Conservation (phyloP, 2,888 invertebrate genomes). For the Melangyna quadrimaculata region DNA sequence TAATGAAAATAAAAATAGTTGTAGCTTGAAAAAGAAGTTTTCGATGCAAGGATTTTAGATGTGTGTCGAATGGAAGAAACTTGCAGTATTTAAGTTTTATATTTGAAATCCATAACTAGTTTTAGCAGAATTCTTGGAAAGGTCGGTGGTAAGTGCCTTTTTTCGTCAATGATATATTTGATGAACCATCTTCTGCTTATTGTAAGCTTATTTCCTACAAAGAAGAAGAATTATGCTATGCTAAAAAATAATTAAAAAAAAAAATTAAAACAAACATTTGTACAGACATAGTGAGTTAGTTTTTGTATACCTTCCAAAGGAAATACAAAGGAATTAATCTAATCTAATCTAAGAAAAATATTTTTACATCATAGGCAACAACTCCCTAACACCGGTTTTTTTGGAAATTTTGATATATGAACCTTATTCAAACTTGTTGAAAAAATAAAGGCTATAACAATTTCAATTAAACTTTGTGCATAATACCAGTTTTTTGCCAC, state of each 20-base stretch:
- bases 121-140: neutral
- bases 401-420: too few species aligned
- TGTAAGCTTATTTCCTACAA: neutral
- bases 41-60: neutral
- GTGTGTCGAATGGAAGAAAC: slow-evolving; percentile 5
- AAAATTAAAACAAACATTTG: too few species aligned
- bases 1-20: neutral
- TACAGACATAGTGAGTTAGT: too few species aligned
- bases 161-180: neutral
- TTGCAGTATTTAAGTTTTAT: neutral
- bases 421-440: too few species aligned
- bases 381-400: too few species aligned
- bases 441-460: too few species aligned
- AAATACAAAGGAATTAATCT: too few species aligned
- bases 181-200: neutral
- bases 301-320: too few species aligned
- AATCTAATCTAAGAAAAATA: too few species aligned
- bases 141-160: neutral
- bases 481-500: too few species aligned
- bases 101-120: neutral
- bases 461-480: too few species aligned
- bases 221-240: neutral
- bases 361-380: too few species aligned
- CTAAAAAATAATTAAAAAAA: neutral
- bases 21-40: neutral